Conservation (phyloP, 2,113 vertebrate genomes). For the Nesogale talazaci region DNA sequence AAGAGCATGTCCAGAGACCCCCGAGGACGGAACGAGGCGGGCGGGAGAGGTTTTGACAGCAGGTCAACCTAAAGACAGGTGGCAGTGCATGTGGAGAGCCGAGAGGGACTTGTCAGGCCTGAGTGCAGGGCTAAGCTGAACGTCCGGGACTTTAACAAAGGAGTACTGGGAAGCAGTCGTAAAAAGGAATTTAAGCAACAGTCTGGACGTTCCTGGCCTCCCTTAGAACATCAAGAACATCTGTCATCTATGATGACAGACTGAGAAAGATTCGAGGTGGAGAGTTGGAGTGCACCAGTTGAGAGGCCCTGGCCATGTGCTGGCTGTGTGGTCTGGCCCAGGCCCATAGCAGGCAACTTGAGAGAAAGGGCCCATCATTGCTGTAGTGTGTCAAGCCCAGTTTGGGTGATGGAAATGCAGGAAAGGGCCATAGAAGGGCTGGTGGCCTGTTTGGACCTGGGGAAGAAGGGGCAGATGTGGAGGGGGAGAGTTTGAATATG, state of each 20-base stretch:
- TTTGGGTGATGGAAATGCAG: neutral
- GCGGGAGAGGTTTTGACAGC: neutral
- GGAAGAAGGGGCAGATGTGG: neutral
- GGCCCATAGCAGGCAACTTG: neutral
- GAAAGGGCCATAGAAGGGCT: neutral
- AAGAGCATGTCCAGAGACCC: neutral
- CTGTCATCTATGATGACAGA: neutral
- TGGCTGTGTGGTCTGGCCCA: neutral
- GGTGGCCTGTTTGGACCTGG: neutral
- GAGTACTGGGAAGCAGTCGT: neutral
- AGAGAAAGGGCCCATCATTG: neutral
- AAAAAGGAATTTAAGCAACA: slow-evolving; percentile 25
- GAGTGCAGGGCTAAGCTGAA: too few relatives aligned
- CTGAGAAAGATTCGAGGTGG: neutral
- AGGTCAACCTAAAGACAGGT: neutral
- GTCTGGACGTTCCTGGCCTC: neutral
- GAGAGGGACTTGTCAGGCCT: neutral
- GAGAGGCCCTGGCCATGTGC: neutral
- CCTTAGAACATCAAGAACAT: neutral
- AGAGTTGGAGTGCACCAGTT: neutral
- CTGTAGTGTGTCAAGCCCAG: neutral
- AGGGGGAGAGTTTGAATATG: neutral
- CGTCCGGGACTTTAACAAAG: slow-evolving; percentile 13
- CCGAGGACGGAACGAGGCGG: neutral
- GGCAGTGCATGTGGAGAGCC: neutral